Evolutionary conservation across 2,797 vertebrate genomes (phyloP).

Genomic region (Alcedo atthis): DNA sequence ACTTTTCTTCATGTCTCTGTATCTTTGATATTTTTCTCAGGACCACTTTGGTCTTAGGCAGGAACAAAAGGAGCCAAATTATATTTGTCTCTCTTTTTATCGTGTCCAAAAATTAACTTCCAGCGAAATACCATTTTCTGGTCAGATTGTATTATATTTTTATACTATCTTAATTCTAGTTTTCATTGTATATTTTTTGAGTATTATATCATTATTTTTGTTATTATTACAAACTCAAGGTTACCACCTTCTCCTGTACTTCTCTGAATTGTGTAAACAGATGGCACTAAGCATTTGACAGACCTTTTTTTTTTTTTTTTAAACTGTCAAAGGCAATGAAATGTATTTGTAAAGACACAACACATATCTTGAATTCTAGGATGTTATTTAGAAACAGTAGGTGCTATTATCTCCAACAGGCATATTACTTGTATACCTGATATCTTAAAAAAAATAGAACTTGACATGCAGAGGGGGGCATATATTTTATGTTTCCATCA

Average conservation of each 20-base stretch:
- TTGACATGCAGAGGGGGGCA: not conserved
- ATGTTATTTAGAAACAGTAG: not conserved
- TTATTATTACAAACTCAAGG: not conserved
- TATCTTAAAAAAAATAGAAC: not conserved
- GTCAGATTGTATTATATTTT: not conserved
- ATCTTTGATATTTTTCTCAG: not conserved
- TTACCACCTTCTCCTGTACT: not conserved
- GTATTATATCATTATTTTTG: not conserved
- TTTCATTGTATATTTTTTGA: not conserved
- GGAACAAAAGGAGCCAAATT: not conserved
- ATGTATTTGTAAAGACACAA: not conserved
- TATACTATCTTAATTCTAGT: not conserved
- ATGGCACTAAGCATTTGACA: not conserved
- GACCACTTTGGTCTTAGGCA: not conserved
- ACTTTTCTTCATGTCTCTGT: not conserved
- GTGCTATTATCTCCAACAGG: not conserved
- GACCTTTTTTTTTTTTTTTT: not conserved
- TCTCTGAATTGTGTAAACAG: not conserved
- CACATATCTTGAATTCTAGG: not conserved
- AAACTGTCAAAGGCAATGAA: not conserved
- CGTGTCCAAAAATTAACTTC: not conserved
- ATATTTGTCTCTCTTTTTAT: not conserved
- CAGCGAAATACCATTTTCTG: not conserved
- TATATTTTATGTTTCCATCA: not conserved
- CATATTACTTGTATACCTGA: not conserved